Base-by-base conservation (phyloP, 1,140 invertebrate species). In the Goniozus legneri region DNA sequence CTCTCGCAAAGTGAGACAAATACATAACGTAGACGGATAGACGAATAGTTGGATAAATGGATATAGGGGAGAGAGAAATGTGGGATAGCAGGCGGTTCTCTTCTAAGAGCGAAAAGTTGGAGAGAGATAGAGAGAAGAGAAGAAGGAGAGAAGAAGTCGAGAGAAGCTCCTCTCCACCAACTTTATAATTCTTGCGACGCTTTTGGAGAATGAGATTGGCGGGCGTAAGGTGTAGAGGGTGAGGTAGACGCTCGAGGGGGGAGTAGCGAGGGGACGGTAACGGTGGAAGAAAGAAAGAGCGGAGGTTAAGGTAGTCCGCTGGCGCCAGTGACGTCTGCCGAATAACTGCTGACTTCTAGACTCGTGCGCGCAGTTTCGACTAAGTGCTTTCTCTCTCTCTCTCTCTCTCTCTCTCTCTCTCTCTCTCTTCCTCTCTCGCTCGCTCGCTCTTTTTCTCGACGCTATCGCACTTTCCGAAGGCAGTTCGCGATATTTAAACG, bases 131-230 rank as follows among this genome's bases (percentile, higher is more conserved):
- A 52, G 42, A 39, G 52, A 57, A 42, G 52, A 22, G 27, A 44
- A 33, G 36, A 43, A 45, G 40, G 53, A 50, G 49, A 56, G 58
- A 65, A 52, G 53, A 52, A 61, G 53, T 54, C 50, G 32, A 30
- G 52, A 47, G 52, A 33, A 52, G 49, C 53, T 60, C 48, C 56
- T 55, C 59, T 67, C 54, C 54, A 46, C 50, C 57, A 73, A 73
- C 65, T 73, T 73, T 71, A 73, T 73, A 71, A 72, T 72, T 73
- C 69, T 69, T 72, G 65, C 57, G 71, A 72, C 69, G 68, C 64
- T 71, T 71, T 70, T 62, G 63, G 65, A 62, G 69, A 71, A 69
- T 67, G 64, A 72, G 70, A 69, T 69, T 61, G 54, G 59, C 58
- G 57, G n/a, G 53, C 32, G 41, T 35, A 32, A 27, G 27, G 10